These are phyloP conservation scores for Pipra filicauda DNA, from an alignment of 2,113 vertebrate genomes.

Conservation along the genomic window DNA sequence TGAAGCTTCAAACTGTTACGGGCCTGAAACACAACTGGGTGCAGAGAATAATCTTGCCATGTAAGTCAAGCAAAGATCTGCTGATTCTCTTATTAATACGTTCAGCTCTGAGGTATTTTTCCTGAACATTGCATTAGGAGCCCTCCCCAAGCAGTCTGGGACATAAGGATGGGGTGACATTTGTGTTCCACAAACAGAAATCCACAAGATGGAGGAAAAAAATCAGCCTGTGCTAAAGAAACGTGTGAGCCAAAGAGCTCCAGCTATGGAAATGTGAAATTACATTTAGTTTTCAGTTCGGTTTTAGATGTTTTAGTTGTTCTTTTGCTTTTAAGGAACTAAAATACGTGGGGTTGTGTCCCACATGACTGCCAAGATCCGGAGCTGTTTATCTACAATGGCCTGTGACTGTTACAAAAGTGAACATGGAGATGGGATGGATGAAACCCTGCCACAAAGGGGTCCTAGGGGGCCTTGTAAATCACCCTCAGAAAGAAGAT, in stretches of 20 bases:
- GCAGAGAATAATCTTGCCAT: neutral
- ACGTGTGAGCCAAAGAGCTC: neutral
- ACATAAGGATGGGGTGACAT: neutral
- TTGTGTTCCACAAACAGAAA: neutral
- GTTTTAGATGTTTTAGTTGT: neutral
- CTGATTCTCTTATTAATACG: fast-evolving
- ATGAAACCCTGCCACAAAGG: neutral
- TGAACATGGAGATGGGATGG: neutral
- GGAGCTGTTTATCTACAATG: neutral
- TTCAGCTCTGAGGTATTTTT: neutral
- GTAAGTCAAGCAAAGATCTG: neutral
- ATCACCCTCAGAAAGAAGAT: neutral
- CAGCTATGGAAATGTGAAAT: neutral
- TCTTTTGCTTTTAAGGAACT: neutral
- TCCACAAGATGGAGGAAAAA: neutral
- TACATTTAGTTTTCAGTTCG: neutral
- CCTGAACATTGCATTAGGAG: neutral
- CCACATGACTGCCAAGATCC: neutral
- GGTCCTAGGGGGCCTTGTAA: neutral
- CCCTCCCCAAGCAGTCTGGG: neutral
- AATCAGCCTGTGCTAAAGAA: neutral
- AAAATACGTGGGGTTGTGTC: neutral
- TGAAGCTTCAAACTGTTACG: neutral
- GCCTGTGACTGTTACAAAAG: neutral
- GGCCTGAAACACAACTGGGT: neutral